Percentiles rank a stretch among this genome's conserved stretches.
Conservation (phyloP, 2,113 vertebrate species). For the Blennius ocellaris region DNA sequence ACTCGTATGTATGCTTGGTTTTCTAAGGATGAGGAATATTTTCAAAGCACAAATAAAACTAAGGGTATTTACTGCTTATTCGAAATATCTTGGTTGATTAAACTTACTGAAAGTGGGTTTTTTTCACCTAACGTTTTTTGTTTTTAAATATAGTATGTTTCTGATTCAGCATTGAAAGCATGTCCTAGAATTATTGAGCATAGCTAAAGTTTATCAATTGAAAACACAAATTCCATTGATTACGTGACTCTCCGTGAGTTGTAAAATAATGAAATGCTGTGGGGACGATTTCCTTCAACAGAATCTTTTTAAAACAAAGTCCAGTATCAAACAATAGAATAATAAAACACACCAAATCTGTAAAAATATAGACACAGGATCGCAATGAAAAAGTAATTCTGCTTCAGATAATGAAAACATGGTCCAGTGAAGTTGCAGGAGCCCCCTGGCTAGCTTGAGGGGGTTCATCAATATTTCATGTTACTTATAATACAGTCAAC, state of each 20-base stretch:
- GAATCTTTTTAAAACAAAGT: background rate
- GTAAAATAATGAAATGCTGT: background rate
- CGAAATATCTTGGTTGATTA: no score
- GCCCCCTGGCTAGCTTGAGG: background rate
- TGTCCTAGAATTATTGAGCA: no score
- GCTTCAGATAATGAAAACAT: conserved; percentile 43
- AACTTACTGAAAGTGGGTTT: background rate
- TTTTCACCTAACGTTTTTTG: background rate
- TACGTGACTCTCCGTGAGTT: background rate
- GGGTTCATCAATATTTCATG: conserved; percentile 66
- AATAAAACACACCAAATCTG: conserved; percentile 34
- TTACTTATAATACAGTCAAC: conserved; percentile 66
- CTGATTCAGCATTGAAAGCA: background rate
- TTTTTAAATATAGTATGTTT: background rate
- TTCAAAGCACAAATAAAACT: background rate
- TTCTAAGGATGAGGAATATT: background rate
- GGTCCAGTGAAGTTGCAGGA: conserved; percentile 20
- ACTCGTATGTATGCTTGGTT: background rate
- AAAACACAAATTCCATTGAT: background rate
- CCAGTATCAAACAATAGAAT: conserved; percentile 13
- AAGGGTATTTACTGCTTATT: background rate
- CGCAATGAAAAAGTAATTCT: conserved; percentile 57
- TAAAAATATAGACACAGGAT: conserved; percentile 27
- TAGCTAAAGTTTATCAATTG: background rate
- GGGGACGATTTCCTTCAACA: background rate